Percentiles rank a stretch among this genome's conserved stretches.
phyloP scores from a whole-genome alignment of 2,113 vertebrate species.

The Apus apus region DNA sequence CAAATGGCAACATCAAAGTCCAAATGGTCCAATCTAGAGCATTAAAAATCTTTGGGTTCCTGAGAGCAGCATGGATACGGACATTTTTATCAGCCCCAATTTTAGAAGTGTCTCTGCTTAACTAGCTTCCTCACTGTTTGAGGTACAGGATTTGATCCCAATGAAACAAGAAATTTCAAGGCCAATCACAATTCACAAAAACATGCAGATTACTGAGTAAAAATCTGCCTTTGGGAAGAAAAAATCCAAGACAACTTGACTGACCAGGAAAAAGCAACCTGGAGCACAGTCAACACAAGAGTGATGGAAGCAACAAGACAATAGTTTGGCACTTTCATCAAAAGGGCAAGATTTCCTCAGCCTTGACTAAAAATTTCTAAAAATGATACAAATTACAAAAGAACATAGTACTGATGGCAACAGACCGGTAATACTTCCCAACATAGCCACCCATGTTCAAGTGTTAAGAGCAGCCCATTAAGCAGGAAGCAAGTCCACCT shows the following conservation, averaged over 20 bases:
- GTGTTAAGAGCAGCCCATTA: neutral
- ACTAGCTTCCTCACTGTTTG: neutral
- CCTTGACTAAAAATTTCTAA: neutral
- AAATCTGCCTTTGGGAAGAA: neutral
- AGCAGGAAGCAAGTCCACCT: neutral
- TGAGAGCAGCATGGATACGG: fast-evolving
- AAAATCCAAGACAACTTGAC: neutral
- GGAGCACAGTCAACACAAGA: fast-evolving
- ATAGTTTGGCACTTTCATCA: neutral
- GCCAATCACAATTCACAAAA: neutral
- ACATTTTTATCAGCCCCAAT: neutral
- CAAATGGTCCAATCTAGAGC: neutral
- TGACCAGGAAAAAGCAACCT: neutral
- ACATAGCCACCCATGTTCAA: neutral
- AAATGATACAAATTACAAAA: neutral
- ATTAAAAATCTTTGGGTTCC: neutral
- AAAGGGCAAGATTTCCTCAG: neutral
- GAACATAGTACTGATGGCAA: neutral
- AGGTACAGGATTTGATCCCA: neutral
- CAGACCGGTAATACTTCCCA: neutral
- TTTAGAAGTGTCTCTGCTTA: neutral
- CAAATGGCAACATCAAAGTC: neutral
- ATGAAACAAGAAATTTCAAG: neutral
- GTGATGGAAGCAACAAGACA: neutral
- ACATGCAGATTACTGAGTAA: neutral